These are phyloP conservation scores for Propsilocerus akamusi DNA, from an alignment of 1,140 invertebrate genomes.

Conservation along the genomic window DNA sequence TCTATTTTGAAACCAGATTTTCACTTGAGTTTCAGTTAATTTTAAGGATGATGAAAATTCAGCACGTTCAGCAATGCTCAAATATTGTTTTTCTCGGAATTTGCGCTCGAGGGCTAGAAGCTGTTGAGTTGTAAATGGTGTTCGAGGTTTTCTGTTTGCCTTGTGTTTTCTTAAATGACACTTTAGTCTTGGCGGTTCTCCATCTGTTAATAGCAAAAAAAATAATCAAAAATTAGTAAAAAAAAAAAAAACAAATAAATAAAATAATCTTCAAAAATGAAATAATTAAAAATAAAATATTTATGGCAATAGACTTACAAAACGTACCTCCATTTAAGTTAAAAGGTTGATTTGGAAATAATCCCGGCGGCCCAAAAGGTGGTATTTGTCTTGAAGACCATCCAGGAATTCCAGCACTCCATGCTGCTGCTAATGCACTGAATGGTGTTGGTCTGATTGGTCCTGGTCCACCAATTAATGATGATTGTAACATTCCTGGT, in stretches of 20 bases:
- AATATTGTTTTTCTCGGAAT: slow-evolving; percentile 89
- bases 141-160: slow-evolving; percentile 90
- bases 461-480: too few relatives aligned
- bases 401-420: slow-evolving; percentile 36
- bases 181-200: slow-evolving; percentile 64
- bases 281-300: not conserved
- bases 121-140: slow-evolving; percentile 94
- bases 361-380: slow-evolving; percentile 21
- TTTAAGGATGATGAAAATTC: slow-evolving; percentile 88
- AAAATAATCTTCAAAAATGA: slow-evolving; percentile 9
- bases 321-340: slow-evolving; percentile 16
- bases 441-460: too few relatives aligned
- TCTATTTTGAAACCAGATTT: slow-evolving; percentile 97
- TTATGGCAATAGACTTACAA: slow-evolving; percentile 14
- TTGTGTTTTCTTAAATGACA: slow-evolving; percentile 86
- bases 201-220: slow-evolving; percentile 15
- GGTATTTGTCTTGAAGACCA: slow-evolving; percentile 33
- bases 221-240: too few relatives aligned
- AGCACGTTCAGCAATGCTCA: slow-evolving; percentile 89
- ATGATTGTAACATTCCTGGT: too few relatives aligned
- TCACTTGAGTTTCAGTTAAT: slow-evolving; percentile 90
- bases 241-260: slow-evolving; percentile 6
- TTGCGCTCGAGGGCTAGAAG: slow-evolving; percentile 86
- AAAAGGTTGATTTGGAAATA: slow-evolving; percentile 19
- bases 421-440: too few relatives aligned